Percentiles rank a stretch among this genome's conserved stretches.
Conservation (phyloP, 1,140 invertebrate species). For the Lysiphlebus fabarum region DNA sequence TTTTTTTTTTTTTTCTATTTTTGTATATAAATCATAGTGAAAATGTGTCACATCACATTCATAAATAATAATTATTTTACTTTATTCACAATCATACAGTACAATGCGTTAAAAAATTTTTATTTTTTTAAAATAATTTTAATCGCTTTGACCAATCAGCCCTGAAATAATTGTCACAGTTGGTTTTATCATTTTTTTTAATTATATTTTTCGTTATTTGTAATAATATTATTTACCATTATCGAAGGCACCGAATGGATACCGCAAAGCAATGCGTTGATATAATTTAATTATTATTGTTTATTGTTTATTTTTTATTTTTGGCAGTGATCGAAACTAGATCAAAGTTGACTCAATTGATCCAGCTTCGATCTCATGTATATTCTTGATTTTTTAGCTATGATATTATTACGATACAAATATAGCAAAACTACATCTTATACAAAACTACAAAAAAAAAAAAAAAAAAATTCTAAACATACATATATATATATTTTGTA, state of each 20-base stretch:
- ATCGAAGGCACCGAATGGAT: conserved; percentile 15
- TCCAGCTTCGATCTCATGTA: neutral
- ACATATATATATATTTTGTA: neutral
- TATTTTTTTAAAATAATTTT: no score
- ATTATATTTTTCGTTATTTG: conserved; percentile 5
- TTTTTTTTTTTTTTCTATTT: no score
- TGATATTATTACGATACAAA: neutral
- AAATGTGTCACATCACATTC: no score
- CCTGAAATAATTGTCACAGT: no score
- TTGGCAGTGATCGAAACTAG: conserved; percentile 12
- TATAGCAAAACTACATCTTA: neutral
- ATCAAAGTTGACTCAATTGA: neutral
- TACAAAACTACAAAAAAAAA: neutral
- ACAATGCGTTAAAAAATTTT: no score
- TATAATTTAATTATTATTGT: neutral
- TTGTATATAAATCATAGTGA: no score
- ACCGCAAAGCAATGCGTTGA: neutral
- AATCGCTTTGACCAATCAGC: no score
- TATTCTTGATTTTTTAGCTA: no score
- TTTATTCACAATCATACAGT: no score
- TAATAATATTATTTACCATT: conserved; percentile 9
- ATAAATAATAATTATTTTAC: no score
- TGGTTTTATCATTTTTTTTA: neutral
- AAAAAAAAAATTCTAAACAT: neutral
- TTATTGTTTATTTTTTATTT: neutral